These are phyloP conservation scores for Sphaeramia orbicularis DNA, from an alignment of 2,797 vertebrate species.

Conservation along the genomic window DNA sequence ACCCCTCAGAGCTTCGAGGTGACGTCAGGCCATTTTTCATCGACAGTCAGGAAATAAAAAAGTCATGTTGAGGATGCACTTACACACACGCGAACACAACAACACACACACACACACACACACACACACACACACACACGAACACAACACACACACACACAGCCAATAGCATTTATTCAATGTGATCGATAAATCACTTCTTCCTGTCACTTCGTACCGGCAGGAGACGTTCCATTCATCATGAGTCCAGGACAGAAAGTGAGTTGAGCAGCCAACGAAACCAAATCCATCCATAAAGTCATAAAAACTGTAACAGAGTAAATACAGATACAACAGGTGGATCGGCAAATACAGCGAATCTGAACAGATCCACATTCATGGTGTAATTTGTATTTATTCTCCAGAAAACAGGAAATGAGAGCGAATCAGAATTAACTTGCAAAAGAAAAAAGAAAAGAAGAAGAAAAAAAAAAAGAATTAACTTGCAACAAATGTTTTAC, in stretches of 20 bases:
- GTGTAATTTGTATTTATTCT: slow-evolving; percentile 1
- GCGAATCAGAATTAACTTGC: too few relatives aligned
- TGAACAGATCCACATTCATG: slow-evolving; percentile 24
- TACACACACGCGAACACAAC: slow-evolving; percentile 10
- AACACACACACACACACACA: slow-evolving; percentile 8
- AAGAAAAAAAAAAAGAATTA: too few relatives aligned
- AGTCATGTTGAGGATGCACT: slow-evolving; percentile 7
- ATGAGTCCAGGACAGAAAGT: slow-evolving; percentile 36
- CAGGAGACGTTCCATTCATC: slow-evolving; percentile 51
- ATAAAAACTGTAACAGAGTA: slow-evolving; percentile 45
- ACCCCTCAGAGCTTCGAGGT: slow-evolving; percentile 4
- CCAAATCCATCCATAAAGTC: slow-evolving; percentile 56
- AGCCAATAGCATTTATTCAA: slow-evolving; percentile 61
- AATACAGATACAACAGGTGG: slow-evolving; percentile 52
- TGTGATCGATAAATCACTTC: slow-evolving; percentile 56
- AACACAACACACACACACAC: slow-evolving; percentile 11
- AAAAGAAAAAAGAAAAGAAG: too few relatives aligned
- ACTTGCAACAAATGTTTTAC: too few relatives aligned
- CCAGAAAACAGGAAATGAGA: not conserved
- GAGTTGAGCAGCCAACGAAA: slow-evolving; percentile 49
- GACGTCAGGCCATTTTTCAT: slow-evolving; percentile 49
- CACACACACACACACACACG: slow-evolving; percentile 3
- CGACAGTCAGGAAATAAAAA: slow-evolving; percentile 39
- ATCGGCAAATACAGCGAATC: slow-evolving; percentile 24
- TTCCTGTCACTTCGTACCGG: slow-evolving; percentile 41